Conservation (phyloP, 2,797 vertebrate species). For the Chelon labrosus region DNA sequence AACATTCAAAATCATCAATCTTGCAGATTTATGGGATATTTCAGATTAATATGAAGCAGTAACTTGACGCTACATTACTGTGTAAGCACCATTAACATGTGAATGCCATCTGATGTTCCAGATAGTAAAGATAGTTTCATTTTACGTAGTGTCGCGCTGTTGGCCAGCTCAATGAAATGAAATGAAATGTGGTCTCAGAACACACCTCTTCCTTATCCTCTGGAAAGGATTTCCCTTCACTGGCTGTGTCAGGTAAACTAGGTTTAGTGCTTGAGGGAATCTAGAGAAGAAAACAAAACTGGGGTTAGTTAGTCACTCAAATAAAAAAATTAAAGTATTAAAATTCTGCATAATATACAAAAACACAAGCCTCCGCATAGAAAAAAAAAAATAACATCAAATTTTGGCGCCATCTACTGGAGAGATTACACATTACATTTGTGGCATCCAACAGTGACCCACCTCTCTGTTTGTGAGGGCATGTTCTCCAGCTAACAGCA, state of each 20-base stretch:
- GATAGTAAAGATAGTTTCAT: not conserved
- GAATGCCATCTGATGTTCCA: not conserved
- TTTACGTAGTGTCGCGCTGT: not conserved
- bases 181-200: conserved; percentile 1
- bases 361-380: not conserved
- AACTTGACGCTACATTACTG: too few relatives aligned
- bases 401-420: conserved; percentile 27
- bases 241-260: conserved; percentile 69
- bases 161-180: not conserved
- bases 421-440: conserved; percentile 5
- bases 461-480: conserved; percentile 96
- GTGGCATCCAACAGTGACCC: conserved; percentile 46
- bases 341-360: not conserved
- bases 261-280: conserved; percentile 85
- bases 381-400: conserved; percentile 33
- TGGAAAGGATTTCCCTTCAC: conserved; percentile 69
- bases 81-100: too few relatives aligned
- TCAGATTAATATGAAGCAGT: too few relatives aligned
- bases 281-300: conserved; percentile 58
- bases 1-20: too few relatives aligned
- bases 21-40: too few relatives aligned
- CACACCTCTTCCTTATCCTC: conserved; percentile 76
- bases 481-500: conserved; percentile 96
- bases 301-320: not conserved
- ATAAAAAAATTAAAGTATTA: not conserved